Evolutionary conservation across 2,888 invertebrate genomes (phyloP), one percentile per base, ranked within the genome.

Genomic region (Pogonocherus hispidulus): DNA sequence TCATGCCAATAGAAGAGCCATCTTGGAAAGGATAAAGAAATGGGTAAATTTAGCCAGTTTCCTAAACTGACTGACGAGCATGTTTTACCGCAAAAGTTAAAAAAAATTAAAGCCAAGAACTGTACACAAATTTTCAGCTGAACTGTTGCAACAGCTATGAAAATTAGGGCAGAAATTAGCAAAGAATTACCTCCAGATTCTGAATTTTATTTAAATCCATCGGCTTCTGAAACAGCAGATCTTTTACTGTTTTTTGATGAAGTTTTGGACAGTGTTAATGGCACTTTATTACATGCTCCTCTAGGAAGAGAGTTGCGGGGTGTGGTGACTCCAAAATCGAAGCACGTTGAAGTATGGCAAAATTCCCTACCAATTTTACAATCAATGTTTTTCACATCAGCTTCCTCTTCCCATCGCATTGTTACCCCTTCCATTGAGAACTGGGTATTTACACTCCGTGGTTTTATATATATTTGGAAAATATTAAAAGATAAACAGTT

Each of bases 121-220:
- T 70, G 72, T 52, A 72, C 68, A 6, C 74, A 74, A 57, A 71
- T 74, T 11, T 74, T 74, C 41, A 67, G 67, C 32, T 55, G 62
- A 41, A 69, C 63, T 9, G 69, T 74, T 1, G 70, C 56, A 27
- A 56, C 67, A 16, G 63, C 69, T 1, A 66, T 71, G 66, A 55
- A 66, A 37, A 14, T n/a, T 6, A 37, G 14, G 3, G 66, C 64
- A 5, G 27, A 37, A 49, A 23, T 23, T 11, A 70, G 69, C 54
- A 47, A n/a, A 23, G 59, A 73, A 14, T 11, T 73, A 19, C 8
- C 49, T 27, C 27, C 4, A 5, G 3, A 3, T 27, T 27, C 27
- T 5, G 8, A 27, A 5, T 8, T 5, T 27, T 27, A 27, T 62
- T 9, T 71, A 32, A 19, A 66, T 60, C 67, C 68, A 3, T 16